Base-by-base conservation (phyloP, 2,888 invertebrate genomes). In the Drosophila koepferae region DNA sequence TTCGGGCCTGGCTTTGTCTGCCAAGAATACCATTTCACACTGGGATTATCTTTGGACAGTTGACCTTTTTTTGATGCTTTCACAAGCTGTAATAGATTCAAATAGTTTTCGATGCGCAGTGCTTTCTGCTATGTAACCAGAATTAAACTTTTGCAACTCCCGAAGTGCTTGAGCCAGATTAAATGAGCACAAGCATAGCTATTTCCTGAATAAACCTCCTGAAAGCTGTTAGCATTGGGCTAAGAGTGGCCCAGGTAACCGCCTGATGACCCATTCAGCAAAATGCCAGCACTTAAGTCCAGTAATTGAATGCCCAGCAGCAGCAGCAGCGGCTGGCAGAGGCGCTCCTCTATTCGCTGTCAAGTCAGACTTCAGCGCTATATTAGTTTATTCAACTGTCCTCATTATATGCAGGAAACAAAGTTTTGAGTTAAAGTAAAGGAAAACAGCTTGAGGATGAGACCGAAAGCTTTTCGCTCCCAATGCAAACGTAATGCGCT, bases 401-500 rank as follows among this genome's bases (percentile, higher is more conserved):
- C 46, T 68, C 79, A 72, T 81, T 87, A 70, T 73, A 64, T 68
- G 80, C 77, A 73, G 70, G 65, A 71, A 70, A 55, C 56, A 62
- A 55, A 63, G 43, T 61, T 61, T 49, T 67, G 20, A 55, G 34
- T 34, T 41, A 18, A 41, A 31, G 34, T 61, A 49, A 48, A 54
- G 43, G 44, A 23, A 41, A 14, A 28, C 4, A 41, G 40, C 40
- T n/a, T 2, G 31, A 31, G 40, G 31, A 12, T 20, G 38, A 34
- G 18, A 20, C 61, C 31, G 9, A 46, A 41, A 51, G 41, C 56
- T 38, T 18, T 56, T 56, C 41, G n/a, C 31, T 38, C 65, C 38
- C 59, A 76, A 59, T 79, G 68, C 78, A 67, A 59, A 78, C 88
- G 76, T 75, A 90, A 90, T 86, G 84, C 74, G 81, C 67, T 81